Percentiles rank a stretch among this genome's conserved stretches.
Evolutionary conservation across 2,797 vertebrate species (phyloP).

Genomic region (Margarornis squamiger): DNA sequence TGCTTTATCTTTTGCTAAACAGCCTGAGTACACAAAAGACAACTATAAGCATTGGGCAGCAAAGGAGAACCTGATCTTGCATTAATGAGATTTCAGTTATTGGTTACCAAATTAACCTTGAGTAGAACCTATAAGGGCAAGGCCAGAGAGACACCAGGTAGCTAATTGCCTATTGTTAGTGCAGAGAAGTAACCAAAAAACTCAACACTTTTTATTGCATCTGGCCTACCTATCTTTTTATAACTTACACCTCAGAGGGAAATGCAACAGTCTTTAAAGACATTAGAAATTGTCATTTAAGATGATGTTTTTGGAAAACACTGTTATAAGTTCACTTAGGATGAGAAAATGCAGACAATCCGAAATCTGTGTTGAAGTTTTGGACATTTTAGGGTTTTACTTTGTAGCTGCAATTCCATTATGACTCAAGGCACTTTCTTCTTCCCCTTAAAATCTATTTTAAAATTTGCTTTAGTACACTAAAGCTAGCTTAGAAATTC

Average conservation of each 20-base stretch:
- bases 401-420: background rate
- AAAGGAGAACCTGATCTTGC: background rate
- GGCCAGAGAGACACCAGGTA: background rate
- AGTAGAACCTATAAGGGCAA: background rate
- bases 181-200: background rate
- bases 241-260: background rate
- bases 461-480: background rate
- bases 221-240: background rate
- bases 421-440: background rate
- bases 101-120: conserved; percentile 10
- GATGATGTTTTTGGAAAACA: background rate
- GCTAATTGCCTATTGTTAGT: background rate
- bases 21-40: background rate
- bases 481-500: background rate
- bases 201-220: background rate
- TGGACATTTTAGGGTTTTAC: background rate
- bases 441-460: background rate
- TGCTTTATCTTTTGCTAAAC: background rate
- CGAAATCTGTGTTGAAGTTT: background rate
- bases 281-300: background rate
- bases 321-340: background rate
- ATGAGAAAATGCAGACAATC: background rate
- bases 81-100: conserved; percentile 31
- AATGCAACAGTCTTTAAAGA: background rate
- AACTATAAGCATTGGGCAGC: background rate